Conservation (phyloP, 2,888 invertebrate genomes). For the Masnerella sp. region DNA sequence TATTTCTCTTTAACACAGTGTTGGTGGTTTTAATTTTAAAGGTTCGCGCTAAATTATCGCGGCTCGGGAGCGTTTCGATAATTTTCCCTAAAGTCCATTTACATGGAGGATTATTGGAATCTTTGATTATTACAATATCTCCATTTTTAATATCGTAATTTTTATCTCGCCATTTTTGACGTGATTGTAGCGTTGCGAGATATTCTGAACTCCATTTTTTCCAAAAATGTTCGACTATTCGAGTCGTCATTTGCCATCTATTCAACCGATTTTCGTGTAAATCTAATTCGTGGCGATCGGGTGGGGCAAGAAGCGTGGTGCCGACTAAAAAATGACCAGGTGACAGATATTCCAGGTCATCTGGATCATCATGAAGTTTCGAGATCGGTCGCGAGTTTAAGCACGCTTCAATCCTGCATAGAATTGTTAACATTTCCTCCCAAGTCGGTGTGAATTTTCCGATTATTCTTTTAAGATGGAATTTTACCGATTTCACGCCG, state of each 20-base stretch:
- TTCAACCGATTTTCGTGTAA: background rate
- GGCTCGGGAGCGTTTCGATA: no score
- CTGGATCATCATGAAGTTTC: constrained; percentile 30
- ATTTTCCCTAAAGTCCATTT: constrained; percentile 11
- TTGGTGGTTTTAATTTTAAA: no score
- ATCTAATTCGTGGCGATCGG: no score
- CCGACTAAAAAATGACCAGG: no score
- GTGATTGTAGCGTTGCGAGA: constrained; percentile 59
- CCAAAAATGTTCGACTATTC: constrained; percentile 56
- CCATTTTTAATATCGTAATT: background rate
- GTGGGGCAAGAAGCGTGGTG: no score
- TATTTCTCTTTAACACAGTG: no score
- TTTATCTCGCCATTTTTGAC: constrained; percentile 58
- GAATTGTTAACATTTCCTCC: background rate
- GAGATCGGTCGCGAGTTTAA: background rate
- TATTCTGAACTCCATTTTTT: constrained; percentile 62
- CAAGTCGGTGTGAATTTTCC: background rate
- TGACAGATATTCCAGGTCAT: constrained; percentile 24
- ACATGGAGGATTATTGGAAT: constrained; percentile 7
- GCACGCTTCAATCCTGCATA: background rate
- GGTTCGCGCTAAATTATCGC: no score
- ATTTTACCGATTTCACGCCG: background rate
- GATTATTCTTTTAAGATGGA: background rate
- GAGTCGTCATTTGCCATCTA: no score
- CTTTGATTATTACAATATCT: constrained; percentile 3